Evolutionary conservation across 2,797 vertebrate genomes (phyloP).

Genomic region (Myotis daubentonii): DNA sequence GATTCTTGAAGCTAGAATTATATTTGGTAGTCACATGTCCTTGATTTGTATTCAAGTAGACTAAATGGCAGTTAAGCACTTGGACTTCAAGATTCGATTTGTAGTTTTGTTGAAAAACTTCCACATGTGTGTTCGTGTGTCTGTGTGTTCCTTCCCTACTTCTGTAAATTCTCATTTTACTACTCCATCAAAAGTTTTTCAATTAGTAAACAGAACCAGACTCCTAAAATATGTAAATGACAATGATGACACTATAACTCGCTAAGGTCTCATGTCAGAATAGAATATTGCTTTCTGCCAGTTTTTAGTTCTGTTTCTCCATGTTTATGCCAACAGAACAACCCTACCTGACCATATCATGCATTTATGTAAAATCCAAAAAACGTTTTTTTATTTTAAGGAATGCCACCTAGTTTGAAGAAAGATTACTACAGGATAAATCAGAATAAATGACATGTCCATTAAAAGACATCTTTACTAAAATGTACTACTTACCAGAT

Average conservation of each 20-base stretch:
- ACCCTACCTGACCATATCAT: not conserved
- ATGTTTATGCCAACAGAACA: conserved; percentile 63
- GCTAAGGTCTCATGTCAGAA: conserved; percentile 79
- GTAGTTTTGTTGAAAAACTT: conserved; percentile 63
- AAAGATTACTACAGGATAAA: conserved; percentile 69
- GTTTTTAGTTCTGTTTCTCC: conserved; percentile 58
- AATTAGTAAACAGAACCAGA: conserved; percentile 68
- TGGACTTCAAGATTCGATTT: conserved; percentile 64
- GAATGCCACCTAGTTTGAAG: conserved; percentile 59
- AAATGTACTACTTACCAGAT: conserved; percentile 1
- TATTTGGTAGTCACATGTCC: conserved; percentile 47
- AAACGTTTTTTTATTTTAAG: conserved; percentile 63
- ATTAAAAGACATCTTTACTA: conserved; percentile 55
- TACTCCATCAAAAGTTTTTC: conserved; percentile 46
- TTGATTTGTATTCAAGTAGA: conserved; percentile 57
- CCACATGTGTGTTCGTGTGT: accelerated
- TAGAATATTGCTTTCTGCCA: conserved; percentile 69
- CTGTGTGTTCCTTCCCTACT: not conserved
- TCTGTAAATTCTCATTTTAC: conserved; percentile 38
- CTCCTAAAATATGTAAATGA: conserved; percentile 73
- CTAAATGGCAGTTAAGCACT: conserved; percentile 71
- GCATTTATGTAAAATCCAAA: conserved; percentile 66
- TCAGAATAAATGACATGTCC: conserved; percentile 20
- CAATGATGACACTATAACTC: conserved; percentile 69
- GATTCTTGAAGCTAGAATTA: conserved; percentile 73